These are phyloP conservation scores for Rhabdomys dilectus DNA, from an alignment of 2,113 vertebrate genomes.

Conservation along the genomic window DNA sequence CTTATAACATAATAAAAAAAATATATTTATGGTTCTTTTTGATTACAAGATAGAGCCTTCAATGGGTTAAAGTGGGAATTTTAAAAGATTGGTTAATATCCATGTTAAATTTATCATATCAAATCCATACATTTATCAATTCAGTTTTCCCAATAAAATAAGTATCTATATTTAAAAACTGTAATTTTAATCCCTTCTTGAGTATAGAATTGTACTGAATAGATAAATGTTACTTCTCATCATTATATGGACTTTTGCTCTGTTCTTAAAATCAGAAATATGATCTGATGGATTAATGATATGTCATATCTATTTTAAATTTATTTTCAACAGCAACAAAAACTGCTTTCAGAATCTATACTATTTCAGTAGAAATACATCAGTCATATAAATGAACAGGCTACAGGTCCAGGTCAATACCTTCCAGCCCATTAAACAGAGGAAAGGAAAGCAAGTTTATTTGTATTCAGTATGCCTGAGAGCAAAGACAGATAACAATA, in stretches of 20 bases:
- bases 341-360: conserved; percentile 76
- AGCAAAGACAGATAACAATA: conserved; percentile 80
- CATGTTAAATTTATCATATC: conserved; percentile 17
- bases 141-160: conserved; percentile 55
- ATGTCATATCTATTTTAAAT: conserved; percentile 76
- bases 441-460: conserved; percentile 83
- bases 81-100: conserved; percentile 5
- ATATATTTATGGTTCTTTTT: conserved; percentile 43
- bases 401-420: conserved; percentile 81
- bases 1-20: conserved; percentile 43
- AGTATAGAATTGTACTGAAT: background rate
- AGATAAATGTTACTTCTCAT: conserved; percentile 64
- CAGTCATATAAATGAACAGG: conserved; percentile 83
- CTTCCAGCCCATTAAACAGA: conserved; percentile 87
- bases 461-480: conserved; percentile 78
- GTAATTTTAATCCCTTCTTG: background rate
- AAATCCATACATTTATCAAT: background rate
- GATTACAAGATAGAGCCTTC: background rate
- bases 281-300: conserved; percentile 74
- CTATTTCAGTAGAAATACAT: conserved; percentile 79
- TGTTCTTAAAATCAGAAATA: conserved; percentile 66
- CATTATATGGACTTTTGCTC: conserved; percentile 58
- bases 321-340: conserved; percentile 71
- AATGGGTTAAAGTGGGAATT: background rate
- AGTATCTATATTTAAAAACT: background rate